phyloP scores from a whole-genome alignment of 2,113 vertebrate genomes.

The Callorhinus ursinus region DNA sequence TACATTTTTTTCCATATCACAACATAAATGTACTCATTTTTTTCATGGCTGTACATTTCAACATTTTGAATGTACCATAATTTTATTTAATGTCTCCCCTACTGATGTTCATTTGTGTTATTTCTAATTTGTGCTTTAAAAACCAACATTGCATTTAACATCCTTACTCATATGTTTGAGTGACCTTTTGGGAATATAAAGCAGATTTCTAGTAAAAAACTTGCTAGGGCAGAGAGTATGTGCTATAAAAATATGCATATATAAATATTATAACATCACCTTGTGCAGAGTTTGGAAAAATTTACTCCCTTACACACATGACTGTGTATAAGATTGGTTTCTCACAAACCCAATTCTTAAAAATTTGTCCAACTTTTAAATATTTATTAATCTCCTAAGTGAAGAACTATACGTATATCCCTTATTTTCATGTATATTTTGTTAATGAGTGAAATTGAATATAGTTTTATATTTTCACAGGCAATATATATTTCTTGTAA shows the following conservation, averaged over 20 bases:
- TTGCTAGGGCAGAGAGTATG: neutral
- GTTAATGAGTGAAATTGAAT: neutral
- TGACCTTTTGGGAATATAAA: neutral
- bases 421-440: neutral
- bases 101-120: neutral
- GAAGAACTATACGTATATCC: neutral
- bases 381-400: neutral
- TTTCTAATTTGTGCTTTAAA: constrained; percentile 22
- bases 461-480: neutral
- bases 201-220: neutral
- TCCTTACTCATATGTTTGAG: neutral
- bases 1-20: neutral
- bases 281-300: neutral
- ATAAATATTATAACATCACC: neutral
- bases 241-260: neutral
- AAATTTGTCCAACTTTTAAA: neutral
- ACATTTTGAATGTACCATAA: neutral
- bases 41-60: neutral
- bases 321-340: neutral
- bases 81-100: neutral
- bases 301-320: neutral
- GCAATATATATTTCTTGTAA: neutral
- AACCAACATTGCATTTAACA: neutral
- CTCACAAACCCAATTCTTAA: neutral
- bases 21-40: neutral